Conservation (phyloP, 2,113 vertebrate species). For the Noctilio leporinus region DNA sequence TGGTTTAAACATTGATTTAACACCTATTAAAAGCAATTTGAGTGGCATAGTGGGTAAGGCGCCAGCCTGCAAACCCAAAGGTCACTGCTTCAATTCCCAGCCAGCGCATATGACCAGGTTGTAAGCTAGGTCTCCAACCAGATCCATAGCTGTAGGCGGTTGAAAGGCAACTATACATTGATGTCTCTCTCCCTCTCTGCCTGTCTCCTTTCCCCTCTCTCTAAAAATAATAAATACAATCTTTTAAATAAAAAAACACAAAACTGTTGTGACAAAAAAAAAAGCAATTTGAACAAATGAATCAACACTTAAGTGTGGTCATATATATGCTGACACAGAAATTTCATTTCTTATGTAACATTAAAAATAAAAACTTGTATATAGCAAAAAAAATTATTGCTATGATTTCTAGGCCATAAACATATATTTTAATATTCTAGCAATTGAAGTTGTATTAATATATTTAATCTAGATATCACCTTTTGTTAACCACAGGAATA, state of each 20-base stretch:
- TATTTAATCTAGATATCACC: background rate
- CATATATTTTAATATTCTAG: background rate
- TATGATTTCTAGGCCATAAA: background rate
- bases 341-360: background rate
- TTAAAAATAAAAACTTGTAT: background rate
- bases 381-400: background rate
- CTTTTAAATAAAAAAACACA: no score
- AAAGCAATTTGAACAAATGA: background rate
- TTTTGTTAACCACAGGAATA: background rate
- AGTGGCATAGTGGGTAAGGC: no score
- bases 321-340: background rate
- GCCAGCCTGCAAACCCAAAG: no score
- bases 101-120: no score
- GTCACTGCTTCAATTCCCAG: no score
- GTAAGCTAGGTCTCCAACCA: no score
- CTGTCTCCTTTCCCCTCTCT: no score
- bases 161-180: no score
- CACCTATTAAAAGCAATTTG: background rate
- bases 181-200: no score
- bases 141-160: no score
- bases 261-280: no score
- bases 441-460: background rate
- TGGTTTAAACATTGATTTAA: background rate
- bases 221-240: no score
- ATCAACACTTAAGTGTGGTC: background rate